These are phyloP conservation scores for Pseudopodoces humilis DNA, from an alignment of 2,113 vertebrate species.

Conservation along the genomic window DNA sequence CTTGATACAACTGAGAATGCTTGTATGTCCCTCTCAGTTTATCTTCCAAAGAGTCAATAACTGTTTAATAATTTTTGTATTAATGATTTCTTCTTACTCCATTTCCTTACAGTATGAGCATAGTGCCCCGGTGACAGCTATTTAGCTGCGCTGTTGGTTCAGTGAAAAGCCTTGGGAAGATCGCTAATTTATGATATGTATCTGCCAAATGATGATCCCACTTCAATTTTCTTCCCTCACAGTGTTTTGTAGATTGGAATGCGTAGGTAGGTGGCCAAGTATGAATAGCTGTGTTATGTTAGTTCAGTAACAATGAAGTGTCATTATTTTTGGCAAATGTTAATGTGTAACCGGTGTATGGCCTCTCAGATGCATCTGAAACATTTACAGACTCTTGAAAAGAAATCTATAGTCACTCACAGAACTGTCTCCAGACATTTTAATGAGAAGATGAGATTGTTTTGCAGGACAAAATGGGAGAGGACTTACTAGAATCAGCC, in stretches of 20 bases:
- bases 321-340: background rate
- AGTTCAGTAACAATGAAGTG: background rate
- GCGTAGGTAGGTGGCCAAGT: background rate
- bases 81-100: background rate
- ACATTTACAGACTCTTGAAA: background rate
- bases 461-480: background rate
- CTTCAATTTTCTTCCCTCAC: background rate
- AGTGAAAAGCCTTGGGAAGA: background rate
- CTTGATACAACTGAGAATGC: background rate
- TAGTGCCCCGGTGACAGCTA: background rate
- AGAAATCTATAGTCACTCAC: background rate
- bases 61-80: background rate
- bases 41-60: background rate
- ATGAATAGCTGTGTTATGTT: background rate
- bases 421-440: background rate
- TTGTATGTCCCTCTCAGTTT: background rate
- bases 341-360: background rate
- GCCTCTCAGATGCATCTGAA: background rate
- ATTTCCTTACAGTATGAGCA: background rate
- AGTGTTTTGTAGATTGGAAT: background rate
- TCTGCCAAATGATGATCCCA: background rate
- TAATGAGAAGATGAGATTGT: background rate
- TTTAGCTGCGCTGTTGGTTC: background rate
- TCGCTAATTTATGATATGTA: background rate
- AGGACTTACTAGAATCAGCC: constrained; percentile 4